Conservation (phyloP, 2,888 invertebrate species). For the Furcula furcula region DNA sequence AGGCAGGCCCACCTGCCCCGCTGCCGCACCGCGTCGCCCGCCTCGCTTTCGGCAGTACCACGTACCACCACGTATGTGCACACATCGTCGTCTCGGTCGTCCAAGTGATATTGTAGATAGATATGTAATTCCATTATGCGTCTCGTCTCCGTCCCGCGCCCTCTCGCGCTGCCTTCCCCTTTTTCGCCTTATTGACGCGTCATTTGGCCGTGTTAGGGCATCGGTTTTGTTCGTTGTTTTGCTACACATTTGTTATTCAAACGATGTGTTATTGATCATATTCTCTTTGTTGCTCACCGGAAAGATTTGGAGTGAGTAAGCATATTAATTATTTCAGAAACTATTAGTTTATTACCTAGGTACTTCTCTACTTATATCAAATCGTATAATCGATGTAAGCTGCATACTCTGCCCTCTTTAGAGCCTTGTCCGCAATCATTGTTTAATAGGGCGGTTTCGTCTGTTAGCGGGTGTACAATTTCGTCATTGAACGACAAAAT, state of each 20-base stretch:
- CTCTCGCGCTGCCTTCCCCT: constrained; percentile 57
- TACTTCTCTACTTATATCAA: too few relatives aligned
- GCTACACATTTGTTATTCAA: constrained; percentile 65
- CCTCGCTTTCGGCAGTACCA: constrained; percentile 35
- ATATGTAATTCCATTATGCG: constrained; percentile 78
- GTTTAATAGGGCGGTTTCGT: constrained; percentile 18
- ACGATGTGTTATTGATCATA: constrained; percentile 57
- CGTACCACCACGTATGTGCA: constrained; percentile 42
- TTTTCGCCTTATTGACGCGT: constrained; percentile 64
- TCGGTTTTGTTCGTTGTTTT: constrained; percentile 65
- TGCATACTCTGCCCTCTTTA: too few relatives aligned
- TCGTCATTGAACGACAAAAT: constrained; percentile 72
- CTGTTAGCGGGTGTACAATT: constrained; percentile 41
- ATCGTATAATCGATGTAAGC: too few relatives aligned
- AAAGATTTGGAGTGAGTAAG: constrained; percentile 33
- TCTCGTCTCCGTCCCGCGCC: constrained; percentile 70
- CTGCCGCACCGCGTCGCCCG: constrained; percentile 39
- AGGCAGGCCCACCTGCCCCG: constrained; percentile 56
- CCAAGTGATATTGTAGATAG: constrained; percentile 69
- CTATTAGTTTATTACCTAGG: too few relatives aligned
- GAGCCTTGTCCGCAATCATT: constrained; percentile 16
- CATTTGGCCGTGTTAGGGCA: constrained; percentile 66
- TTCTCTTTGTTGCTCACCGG: constrained; percentile 43
- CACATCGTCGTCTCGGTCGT: constrained; percentile 59
- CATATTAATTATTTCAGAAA: too few relatives aligned